Percentiles rank a stretch among this genome's conserved stretches.
Evolutionary conservation across 1,140 invertebrate genomes (phyloP).

Genomic region (Pararge aegeria): DNA sequence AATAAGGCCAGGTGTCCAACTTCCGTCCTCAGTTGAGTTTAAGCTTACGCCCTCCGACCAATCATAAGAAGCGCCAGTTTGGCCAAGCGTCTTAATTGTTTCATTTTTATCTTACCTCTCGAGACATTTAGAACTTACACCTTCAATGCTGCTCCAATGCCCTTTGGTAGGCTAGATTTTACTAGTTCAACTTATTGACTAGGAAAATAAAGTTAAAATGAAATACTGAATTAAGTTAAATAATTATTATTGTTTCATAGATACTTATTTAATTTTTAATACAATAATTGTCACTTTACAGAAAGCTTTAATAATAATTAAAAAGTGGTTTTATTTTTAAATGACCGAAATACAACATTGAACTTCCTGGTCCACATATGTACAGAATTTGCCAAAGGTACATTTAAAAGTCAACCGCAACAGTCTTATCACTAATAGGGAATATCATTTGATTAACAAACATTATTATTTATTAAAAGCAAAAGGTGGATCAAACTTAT

Average conservation of each 20-base stretch:
- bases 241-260: neutral
- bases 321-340: too few species aligned
- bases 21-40: too few species aligned
- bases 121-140: too few species aligned
- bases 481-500: slow-evolving; percentile 25
- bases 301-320: neutral
- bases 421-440: slow-evolving; percentile 13
- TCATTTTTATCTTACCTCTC: too few species aligned
- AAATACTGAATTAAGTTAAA: neutral
- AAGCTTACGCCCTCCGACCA: too few species aligned
- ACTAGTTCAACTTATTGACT: too few species aligned
- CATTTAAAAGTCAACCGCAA: neutral
- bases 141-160: too few species aligned
- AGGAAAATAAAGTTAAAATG: neutral
- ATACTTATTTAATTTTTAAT: neutral
- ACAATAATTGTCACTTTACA: slow-evolving; percentile 4
- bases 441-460: neutral
- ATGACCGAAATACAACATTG: neutral
- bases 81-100: too few species aligned
- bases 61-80: too few species aligned
- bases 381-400: too few species aligned
- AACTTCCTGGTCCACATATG: slow-evolving; percentile 15
- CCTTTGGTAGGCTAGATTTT: too few species aligned
- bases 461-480: neutral
- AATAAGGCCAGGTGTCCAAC: too few species aligned